These are phyloP conservation scores for Amblyopsis hoosieri DNA, from an alignment of 2,797 vertebrate species.

Conservation along the genomic window DNA sequence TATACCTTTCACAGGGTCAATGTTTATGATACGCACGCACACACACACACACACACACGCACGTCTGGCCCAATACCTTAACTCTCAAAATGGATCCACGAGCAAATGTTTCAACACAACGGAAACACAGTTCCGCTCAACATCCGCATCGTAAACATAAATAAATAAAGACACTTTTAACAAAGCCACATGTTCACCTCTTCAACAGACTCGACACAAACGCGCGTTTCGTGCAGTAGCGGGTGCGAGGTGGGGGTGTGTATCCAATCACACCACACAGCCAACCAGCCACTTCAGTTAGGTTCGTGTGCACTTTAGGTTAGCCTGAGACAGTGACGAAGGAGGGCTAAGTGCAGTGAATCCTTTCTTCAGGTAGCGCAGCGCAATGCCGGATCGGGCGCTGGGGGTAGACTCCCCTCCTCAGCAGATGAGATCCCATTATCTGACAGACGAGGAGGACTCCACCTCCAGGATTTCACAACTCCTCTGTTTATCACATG, in stretches of 20 bases:
- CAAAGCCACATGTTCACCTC: too few species aligned
- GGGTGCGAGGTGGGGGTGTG: too few species aligned
- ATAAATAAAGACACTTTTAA: too few species aligned
- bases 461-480: constrained; percentile 91
- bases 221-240: too few species aligned
- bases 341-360: constrained; percentile 56
- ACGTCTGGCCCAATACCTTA: constrained; percentile 25
- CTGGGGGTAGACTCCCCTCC: constrained; percentile 58
- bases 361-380: constrained; percentile 54
- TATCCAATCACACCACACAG: neutral
- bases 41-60: constrained; percentile 20
- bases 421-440: constrained; percentile 80
- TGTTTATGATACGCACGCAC: constrained; percentile 63
- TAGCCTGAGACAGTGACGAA: constrained; percentile 51
- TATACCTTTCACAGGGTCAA: constrained; percentile 72
- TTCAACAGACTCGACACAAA: too few species aligned
- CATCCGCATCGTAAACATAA: too few species aligned
- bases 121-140: constrained; percentile 4
- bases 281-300: constrained; percentile 22
- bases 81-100: constrained; percentile 27
- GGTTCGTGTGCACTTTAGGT: constrained; percentile 43
- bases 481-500: constrained; percentile 92
- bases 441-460: constrained; percentile 76
- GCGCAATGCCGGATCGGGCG: constrained; percentile 65
- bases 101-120: constrained; percentile 4